A percentile compares a stretch with the other conserved stretches of the same genome.
Conservation (phyloP, 1,140 invertebrate genomes). For the Drosophila albomicans region DNA sequence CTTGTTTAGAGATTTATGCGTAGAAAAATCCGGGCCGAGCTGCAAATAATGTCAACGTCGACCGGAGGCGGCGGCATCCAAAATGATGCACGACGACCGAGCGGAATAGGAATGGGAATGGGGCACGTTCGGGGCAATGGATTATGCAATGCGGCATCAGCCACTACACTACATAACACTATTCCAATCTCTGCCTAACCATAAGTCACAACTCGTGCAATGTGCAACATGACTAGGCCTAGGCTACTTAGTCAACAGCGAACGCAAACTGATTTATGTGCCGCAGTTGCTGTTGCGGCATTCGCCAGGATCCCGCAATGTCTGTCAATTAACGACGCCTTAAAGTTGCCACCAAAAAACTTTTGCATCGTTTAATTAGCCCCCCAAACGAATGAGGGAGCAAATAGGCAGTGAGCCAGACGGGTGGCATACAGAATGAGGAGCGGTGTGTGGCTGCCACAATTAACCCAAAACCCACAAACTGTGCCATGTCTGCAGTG, state of each 20-base stretch:
- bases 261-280: constrained; percentile 66
- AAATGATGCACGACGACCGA: constrained; percentile 71
- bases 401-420: not conserved
- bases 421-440: not conserved
- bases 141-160: constrained; percentile 74
- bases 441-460: constrained; percentile 18
- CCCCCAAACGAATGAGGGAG: not conserved
- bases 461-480: constrained; percentile 52
- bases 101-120: no score
- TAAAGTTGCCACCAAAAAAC: constrained; percentile 62
- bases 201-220: constrained; percentile 67
- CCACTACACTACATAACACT: constrained; percentile 45
- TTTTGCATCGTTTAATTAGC: constrained; percentile 76
- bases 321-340: constrained; percentile 71
- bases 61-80: constrained; percentile 53
- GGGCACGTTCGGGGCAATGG: no score
- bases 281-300: constrained; percentile 54
- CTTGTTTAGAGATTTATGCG: constrained; percentile 82
- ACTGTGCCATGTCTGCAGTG: constrained; percentile 73
- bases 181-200: constrained; percentile 54
- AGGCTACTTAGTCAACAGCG: constrained; percentile 65
- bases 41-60: constrained; percentile 75
- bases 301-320: constrained; percentile 63
- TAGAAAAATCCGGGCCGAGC: constrained; percentile 65
- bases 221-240: constrained; percentile 60